A percentile compares a stretch with the other conserved stretches of the same genome.
Conservation (phyloP, 2,888 invertebrate species). For the Melanostoma mellinum region DNA sequence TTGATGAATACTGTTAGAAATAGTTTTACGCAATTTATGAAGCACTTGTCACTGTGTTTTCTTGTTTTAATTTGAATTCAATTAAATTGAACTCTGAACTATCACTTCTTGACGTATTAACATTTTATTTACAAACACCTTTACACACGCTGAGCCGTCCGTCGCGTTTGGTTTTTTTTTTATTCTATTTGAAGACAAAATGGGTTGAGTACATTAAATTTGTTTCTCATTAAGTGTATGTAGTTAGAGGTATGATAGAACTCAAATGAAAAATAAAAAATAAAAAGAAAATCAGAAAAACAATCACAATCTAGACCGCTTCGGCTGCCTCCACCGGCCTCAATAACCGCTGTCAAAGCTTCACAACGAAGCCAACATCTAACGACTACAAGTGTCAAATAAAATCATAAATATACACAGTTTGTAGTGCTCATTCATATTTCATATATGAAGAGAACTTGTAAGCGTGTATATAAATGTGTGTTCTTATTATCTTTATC, state of each 20-base stretch:
- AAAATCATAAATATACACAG: slow-evolving; percentile 46
- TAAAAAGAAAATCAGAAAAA: slow-evolving; percentile 19
- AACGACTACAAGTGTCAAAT: slow-evolving; percentile 37
- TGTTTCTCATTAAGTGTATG: too few species aligned
- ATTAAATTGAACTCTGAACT: slow-evolving; percentile 70
- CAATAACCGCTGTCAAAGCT: slow-evolving; percentile 65
- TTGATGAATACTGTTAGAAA: slow-evolving; percentile 26
- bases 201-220: background rate
- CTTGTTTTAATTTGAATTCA: slow-evolving; percentile 37
- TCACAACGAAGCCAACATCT: slow-evolving; percentile 25
- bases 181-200: slow-evolving; percentile 1
- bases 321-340: slow-evolving; percentile 66
- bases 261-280: slow-evolving; percentile 24
- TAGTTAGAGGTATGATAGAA: too few species aligned
- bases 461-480: slow-evolving; percentile 34
- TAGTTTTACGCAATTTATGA: slow-evolving; percentile 39
- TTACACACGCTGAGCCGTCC: background rate
- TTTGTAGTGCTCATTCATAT: slow-evolving; percentile 43
- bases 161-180: background rate
- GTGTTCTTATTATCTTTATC: slow-evolving; percentile 67
- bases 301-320: slow-evolving; percentile 58
- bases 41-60: slow-evolving; percentile 46
- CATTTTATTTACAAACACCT: slow-evolving; percentile 34
- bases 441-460: slow-evolving; percentile 38
- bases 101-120: slow-evolving; percentile 45